Evolutionary conservation across 2,797 vertebrate genomes (phyloP).

Genomic region (Urosaurus nigricauda): DNA sequence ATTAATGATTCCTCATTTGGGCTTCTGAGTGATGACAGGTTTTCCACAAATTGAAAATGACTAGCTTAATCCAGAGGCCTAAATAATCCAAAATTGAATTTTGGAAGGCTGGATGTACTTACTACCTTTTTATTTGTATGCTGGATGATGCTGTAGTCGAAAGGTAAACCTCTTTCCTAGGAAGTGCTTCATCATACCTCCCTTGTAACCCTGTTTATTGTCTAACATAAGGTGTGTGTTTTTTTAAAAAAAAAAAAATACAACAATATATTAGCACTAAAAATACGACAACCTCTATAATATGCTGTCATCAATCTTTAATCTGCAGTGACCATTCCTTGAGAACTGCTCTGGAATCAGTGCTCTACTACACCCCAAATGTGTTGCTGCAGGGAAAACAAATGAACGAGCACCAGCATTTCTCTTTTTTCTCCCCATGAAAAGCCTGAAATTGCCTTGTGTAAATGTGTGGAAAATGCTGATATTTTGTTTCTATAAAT

Average conservation of each 20-base stretch:
- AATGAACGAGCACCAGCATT: constrained; percentile 71
- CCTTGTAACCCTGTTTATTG: constrained; percentile 64
- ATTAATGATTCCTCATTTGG: not conserved
- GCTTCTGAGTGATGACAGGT: not conserved
- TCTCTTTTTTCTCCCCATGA: constrained; percentile 75
- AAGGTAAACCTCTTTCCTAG: constrained; percentile 51
- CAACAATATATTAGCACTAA: constrained; percentile 64
- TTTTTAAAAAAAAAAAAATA: constrained; percentile 33
- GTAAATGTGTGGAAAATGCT: constrained; percentile 86
- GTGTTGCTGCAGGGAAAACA: constrained; percentile 72
- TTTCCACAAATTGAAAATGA: not conserved
- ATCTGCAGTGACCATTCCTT: constrained; percentile 71
- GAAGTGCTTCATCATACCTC: constrained; percentile 57
- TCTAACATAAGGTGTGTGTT: constrained; percentile 65
- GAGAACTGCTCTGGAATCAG: constrained; percentile 75
- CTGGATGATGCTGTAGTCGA: not conserved
- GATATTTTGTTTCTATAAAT: constrained; percentile 87
- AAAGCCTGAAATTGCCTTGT: constrained; percentile 83
- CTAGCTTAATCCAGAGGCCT: constrained; percentile 19
- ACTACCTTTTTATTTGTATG: constrained; percentile 28
- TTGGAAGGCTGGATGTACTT: not conserved
- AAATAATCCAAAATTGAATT: constrained; percentile 37
- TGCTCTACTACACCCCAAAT: constrained; percentile 67
- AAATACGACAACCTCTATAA: constrained; percentile 73
- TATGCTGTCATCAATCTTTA: constrained; percentile 77